These are phyloP conservation scores for Caenorhabditis japonica DNA, from an alignment of 2,888 invertebrate species.

Conservation along the genomic window DNA sequence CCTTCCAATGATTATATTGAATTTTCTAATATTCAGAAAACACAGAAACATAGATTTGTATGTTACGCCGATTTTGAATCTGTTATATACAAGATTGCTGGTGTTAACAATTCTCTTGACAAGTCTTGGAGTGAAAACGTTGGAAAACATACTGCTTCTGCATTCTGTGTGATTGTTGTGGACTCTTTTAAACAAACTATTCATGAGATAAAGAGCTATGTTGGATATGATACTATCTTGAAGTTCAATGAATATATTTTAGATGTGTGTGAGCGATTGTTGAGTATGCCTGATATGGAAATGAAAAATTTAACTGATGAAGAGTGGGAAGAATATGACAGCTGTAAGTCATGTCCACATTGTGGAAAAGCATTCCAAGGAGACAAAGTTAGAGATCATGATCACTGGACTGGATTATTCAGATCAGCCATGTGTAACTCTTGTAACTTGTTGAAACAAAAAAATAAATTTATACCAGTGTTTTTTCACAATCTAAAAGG, in stretches of 20 bases:
- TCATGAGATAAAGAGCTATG: constrained; percentile 19
- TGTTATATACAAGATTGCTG: constrained; percentile 39
- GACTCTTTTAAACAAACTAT: constrained; percentile 53
- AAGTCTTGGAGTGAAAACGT: constrained; percentile 40
- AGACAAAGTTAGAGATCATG: constrained; percentile 52
- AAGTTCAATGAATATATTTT: constrained; percentile 46
- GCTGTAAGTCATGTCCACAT: constrained; percentile 15
- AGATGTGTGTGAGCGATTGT: constrained; percentile 21
- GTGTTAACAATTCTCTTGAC: too few relatives aligned
- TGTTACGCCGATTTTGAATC: constrained; percentile 58
- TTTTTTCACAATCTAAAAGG: constrained; percentile 63
- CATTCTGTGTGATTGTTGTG: constrained; percentile 51
- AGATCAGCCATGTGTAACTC: constrained; percentile 42
- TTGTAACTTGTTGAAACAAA: constrained; percentile 52
- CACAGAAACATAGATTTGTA: constrained; percentile 58
- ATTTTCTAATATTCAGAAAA: constrained; percentile 53
- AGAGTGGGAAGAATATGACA: too few relatives aligned
- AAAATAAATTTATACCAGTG: constrained; percentile 58
- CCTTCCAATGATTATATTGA: constrained; percentile 44
- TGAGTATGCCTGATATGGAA: constrained; percentile 12
- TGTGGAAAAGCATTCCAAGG: too few relatives aligned
- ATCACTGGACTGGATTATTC: constrained; percentile 56
- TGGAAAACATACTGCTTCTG: constrained; percentile 56
- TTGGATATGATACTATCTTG: constrained; percentile 23
- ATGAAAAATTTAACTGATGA: constrained; percentile 37